Base-by-base conservation (phyloP, 2,797 vertebrate species). In the Clarias pachynema region DNA sequence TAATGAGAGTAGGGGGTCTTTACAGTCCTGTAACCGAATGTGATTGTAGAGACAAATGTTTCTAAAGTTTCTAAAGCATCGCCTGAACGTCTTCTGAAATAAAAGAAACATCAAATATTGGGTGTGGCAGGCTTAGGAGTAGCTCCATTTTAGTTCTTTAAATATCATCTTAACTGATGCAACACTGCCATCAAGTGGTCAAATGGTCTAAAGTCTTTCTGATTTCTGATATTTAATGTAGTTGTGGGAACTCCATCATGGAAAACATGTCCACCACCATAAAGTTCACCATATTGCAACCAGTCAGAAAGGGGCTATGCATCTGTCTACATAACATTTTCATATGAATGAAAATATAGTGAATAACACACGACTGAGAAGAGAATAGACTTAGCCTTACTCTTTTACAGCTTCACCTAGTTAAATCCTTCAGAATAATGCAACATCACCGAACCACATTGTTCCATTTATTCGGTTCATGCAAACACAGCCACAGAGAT, bases 151-250 rank as follows among this genome's bases (percentile, higher is more conserved):
- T 44, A 34, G 49, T 26, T 66, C 49, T 57, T 44, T 3, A 5
- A 14, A 2, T 73, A 26, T 26, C 20, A 15, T 20, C 81, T 29
- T 59, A 15, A 86, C 57, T 82, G 29, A 53, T 65, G 86, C 31
- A 70, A 24, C 83, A 89, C 84, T 89, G 88, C 91, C 91, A 88
- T 88, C 92, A 59, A 86, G 89, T 88, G 92, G 90, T 84, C 72
- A 84, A 22, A 59, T 44, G 8, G 26, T 80, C 56, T 63, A 53
- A 88, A 86, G 69, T 84, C 88, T 86, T 31, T 31, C 31, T 31
- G 31, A 59, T 65, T 74, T 20, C 15, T 40, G 18, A 62, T 49
- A 62, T 49, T 62, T 26, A n/a, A 49, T 62, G n/a, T 49, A 81
- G 73, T 87, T 86, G 44, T 90, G 89, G 89, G 85, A 87, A 89